A percentile compares a stretch with the other conserved stretches of the same genome.
phyloP scores from a whole-genome alignment of 64 coral and sea anemone genomes.

The Porites australiensis region DNA sequence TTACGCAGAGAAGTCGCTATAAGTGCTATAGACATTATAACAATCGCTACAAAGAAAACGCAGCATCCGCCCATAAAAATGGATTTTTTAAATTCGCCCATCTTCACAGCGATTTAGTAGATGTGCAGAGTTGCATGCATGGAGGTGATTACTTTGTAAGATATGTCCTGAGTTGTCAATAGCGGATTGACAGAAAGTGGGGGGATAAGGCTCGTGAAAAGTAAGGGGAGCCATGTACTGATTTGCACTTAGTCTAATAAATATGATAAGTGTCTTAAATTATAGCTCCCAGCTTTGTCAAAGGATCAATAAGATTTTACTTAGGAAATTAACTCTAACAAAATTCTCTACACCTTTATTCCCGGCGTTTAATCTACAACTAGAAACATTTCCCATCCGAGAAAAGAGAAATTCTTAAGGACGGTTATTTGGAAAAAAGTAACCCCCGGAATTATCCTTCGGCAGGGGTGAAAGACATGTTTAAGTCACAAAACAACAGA shows the following conservation, averaged over 20 bases:
- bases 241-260: too few relatives aligned
- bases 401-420: not conserved
- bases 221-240: too few relatives aligned
- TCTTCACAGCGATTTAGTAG: not conserved
- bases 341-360: too few relatives aligned
- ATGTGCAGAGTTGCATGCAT: not conserved
- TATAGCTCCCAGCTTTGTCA: too few relatives aligned
- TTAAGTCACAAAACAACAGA: not conserved
- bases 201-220: not conserved
- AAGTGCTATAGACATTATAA: conserved; percentile 56
- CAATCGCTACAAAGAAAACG: conserved; percentile 34
- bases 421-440: not conserved
- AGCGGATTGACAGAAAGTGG: not conserved
- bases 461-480: not conserved
- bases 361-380: not conserved
- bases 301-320: too few relatives aligned
- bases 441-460: not conserved
- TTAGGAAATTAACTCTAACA: too few relatives aligned
- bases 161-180: not conserved
- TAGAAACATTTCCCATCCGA: not conserved
- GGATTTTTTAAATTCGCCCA: not conserved
- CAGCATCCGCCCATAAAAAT: not conserved
- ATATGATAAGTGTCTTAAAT: too few relatives aligned
- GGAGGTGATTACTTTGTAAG: not conserved
- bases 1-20: conserved; percentile 66